phyloP scores from a whole-genome alignment of 2,888 invertebrate genomes.

The Drosophila picticornis region DNA sequence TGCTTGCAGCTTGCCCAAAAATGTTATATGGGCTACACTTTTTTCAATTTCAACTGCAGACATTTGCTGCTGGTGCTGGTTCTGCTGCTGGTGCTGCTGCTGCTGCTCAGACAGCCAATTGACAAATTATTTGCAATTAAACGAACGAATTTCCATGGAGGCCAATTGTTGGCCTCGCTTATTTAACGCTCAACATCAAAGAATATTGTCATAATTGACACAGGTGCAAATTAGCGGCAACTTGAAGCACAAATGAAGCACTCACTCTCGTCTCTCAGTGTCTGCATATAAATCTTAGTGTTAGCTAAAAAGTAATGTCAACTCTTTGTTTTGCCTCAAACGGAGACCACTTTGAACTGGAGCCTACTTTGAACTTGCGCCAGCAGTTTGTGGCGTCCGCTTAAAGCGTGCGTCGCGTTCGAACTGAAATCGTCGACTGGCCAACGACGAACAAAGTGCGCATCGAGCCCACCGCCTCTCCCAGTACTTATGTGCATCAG shows the following conservation, averaged over 20 bases:
- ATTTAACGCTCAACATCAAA: slow-evolving; percentile 1
- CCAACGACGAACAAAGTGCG: slow-evolving; percentile 36
- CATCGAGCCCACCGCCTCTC: neutral
- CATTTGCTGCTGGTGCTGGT: neutral
- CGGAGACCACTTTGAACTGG: slow-evolving; percentile 18
- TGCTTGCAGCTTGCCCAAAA: neutral
- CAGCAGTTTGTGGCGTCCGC: slow-evolving; percentile 45
- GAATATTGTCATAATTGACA: slow-evolving; percentile 12
- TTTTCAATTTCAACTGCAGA: neutral
- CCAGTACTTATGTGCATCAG: neutral
- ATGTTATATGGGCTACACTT: neutral
- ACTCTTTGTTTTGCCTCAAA: slow-evolving; percentile 16
- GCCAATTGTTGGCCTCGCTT: slow-evolving; percentile 5
- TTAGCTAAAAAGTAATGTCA: slow-evolving; percentile 7
- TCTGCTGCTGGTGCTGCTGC: neutral
- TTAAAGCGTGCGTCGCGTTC: slow-evolving; percentile 65
- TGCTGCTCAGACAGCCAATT: slow-evolving; percentile 47
- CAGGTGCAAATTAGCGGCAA: neutral
- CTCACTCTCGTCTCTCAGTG: slow-evolving; percentile 8
- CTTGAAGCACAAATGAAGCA: neutral
- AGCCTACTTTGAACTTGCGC: slow-evolving; percentile 19
- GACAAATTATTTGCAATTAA: slow-evolving; percentile 62
- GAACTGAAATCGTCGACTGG: slow-evolving; percentile 67
- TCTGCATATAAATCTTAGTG: neutral
- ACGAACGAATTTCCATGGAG: slow-evolving; percentile 35